phyloP scores from a whole-genome alignment of 2,797 vertebrate genomes.

The Hafferia zeledoni region DNA sequence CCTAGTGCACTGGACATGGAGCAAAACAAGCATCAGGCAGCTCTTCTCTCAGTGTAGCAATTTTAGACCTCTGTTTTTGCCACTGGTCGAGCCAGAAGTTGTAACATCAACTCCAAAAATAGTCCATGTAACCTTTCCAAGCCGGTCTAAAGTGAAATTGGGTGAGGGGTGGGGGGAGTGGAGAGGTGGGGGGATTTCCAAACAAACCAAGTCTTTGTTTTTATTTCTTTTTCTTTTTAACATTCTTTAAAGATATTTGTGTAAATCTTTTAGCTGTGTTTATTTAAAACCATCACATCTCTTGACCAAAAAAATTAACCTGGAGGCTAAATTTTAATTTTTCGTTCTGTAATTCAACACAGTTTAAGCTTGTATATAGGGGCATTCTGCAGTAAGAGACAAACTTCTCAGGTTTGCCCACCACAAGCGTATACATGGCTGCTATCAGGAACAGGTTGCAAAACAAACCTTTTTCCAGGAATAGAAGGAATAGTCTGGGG shows the following conservation, averaged over 20 bases:
- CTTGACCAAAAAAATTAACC: background rate
- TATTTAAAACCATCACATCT: background rate
- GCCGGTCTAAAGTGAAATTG: background rate
- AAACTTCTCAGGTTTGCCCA: background rate
- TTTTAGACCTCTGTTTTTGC: background rate
- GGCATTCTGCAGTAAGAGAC: background rate
- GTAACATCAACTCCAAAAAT: background rate
- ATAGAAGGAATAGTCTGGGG: background rate
- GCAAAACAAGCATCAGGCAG: background rate
- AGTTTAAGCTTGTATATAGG: background rate
- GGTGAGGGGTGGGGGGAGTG: too few species aligned
- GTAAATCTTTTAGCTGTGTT: background rate
- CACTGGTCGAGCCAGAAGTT: background rate
- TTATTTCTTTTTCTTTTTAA: background rate
- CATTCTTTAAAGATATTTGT: background rate
- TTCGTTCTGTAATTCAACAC: background rate
- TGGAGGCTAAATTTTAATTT: background rate
- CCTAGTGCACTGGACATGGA: background rate
- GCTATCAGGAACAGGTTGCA: background rate
- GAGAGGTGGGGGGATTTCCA: too few species aligned
- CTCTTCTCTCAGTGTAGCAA: background rate
- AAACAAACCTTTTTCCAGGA: background rate
- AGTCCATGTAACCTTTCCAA: background rate
- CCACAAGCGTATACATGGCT: background rate
- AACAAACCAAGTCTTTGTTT: rapidly evolving